Conservation (phyloP, 2,888 invertebrate genomes). For the Bunonema sp. region DNA sequence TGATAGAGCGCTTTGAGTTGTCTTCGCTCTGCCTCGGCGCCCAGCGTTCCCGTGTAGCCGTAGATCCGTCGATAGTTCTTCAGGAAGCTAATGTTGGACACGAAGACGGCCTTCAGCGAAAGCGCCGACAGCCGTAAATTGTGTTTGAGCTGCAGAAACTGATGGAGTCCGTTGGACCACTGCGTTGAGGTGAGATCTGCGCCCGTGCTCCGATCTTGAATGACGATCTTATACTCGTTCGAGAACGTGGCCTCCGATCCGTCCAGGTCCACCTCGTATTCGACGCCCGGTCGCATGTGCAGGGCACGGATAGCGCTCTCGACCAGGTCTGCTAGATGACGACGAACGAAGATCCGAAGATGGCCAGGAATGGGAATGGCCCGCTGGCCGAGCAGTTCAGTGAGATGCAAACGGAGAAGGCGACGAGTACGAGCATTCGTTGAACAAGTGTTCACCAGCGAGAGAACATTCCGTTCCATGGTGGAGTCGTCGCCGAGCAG, state of each 20-base stretch:
- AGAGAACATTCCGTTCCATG: too few relatives aligned
- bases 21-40: slow-evolving; percentile 28
- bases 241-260: too few relatives aligned
- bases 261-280: slow-evolving; percentile 9
- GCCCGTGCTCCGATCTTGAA: slow-evolving; percentile 35
- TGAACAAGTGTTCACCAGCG: too few relatives aligned
- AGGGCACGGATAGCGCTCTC: slow-evolving; percentile 4
- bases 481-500: too few relatives aligned
- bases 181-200: slow-evolving; percentile 42
- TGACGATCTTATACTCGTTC: too few relatives aligned
- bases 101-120: slow-evolving; percentile 45
- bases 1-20: slow-evolving; percentile 4
- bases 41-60: slow-evolving; percentile 47
- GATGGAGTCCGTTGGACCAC: slow-evolving; percentile 44
- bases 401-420: too few relatives aligned
- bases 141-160: slow-evolving; percentile 40
- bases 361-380: slow-evolving; percentile 1
- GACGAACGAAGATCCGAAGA: not conserved
- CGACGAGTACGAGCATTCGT: too few relatives aligned
- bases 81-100: slow-evolving; percentile 44
- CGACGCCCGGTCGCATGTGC: slow-evolving; percentile 4
- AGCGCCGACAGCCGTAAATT: slow-evolving; percentile 35
- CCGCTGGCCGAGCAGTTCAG: not conserved
- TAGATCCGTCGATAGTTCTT: slow-evolving; percentile 9
- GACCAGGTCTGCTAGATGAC: slow-evolving; percentile 2